These are phyloP conservation scores for Urocolius indicus DNA, from an alignment of 2,113 vertebrate species.

Conservation along the genomic window DNA sequence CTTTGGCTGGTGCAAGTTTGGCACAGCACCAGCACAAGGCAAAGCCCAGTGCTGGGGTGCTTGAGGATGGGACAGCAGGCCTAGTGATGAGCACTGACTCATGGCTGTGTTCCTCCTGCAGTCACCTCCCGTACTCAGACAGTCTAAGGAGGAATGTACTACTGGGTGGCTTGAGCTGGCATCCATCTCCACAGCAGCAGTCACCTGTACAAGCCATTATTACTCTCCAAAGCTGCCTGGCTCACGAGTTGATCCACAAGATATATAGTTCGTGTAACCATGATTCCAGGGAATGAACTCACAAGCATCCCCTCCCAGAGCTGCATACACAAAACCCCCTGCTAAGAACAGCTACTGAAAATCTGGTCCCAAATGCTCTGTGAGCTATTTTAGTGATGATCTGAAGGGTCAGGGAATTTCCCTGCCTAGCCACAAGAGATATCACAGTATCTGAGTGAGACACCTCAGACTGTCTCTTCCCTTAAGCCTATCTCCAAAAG, in stretches of 20 bases:
- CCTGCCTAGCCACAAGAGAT: neutral
- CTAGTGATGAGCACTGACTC: accelerated
- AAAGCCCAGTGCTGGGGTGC: neutral
- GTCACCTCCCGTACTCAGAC: neutral
- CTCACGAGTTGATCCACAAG: neutral
- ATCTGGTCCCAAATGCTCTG: neutral
- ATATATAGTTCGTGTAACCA: neutral
- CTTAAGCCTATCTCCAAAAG: neutral
- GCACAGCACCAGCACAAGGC: accelerated
- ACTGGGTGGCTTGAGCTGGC: neutral
- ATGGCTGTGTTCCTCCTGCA: neutral
- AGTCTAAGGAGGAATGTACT: neutral
- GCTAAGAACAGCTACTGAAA: neutral
- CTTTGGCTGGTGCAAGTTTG: neutral
- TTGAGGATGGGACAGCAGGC: neutral
- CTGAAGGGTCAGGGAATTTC: neutral
- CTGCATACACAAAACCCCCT: neutral
- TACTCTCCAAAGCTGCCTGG: neutral
- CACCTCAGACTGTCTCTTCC: neutral
- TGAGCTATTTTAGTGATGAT: neutral
- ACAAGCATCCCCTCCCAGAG: neutral
- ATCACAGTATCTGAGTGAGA: neutral
- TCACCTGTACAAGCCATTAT: neutral
- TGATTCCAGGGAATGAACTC: neutral
- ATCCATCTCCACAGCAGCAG: neutral